A percentile compares a stretch with the other conserved stretches of the same genome.
Evolutionary conservation across 2,888 invertebrate species (phyloP).

Genomic region (Zhengitettix transpicula): DNA sequence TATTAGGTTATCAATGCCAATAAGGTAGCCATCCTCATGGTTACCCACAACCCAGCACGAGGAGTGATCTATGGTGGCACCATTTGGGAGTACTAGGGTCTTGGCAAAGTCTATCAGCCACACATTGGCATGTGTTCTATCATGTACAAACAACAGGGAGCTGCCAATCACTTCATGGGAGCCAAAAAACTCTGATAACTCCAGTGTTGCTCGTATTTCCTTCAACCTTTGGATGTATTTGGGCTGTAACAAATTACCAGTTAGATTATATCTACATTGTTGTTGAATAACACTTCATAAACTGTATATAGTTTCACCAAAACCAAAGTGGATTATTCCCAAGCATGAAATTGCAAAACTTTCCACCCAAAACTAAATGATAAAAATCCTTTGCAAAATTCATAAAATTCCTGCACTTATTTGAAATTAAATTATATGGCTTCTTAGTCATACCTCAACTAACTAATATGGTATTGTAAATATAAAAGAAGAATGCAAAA

Average conservation of each 20-base stretch:
- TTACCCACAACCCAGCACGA: slow-evolving; percentile 80
- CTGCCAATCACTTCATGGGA: slow-evolving; percentile 89
- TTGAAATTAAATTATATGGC: too few relatives aligned
- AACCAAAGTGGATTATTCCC: too few relatives aligned
- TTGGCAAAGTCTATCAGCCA: slow-evolving; percentile 99
- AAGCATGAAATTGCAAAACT: too few relatives aligned
- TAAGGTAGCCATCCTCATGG: slow-evolving; percentile 90
- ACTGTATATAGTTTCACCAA: too few relatives aligned
- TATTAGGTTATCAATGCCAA: slow-evolving; percentile 80
- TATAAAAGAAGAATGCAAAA: too few relatives aligned
- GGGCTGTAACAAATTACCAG: slow-evolving; percentile 36
- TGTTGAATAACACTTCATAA: too few relatives aligned
- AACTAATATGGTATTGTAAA: too few relatives aligned
- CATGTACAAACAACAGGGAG: slow-evolving; percentile 88
- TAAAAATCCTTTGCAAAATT: too few relatives aligned
- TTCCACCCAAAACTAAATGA: too few relatives aligned
- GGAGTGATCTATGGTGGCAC: slow-evolving; percentile 58
- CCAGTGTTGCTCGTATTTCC: slow-evolving; percentile 65
- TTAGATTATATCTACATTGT: too few relatives aligned
- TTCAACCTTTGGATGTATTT: slow-evolving; percentile 73
- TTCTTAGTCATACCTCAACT: too few relatives aligned
- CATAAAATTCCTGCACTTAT: too few relatives aligned
- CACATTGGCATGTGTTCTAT: slow-evolving; percentile 68
- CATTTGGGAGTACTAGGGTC: slow-evolving; percentile 64
- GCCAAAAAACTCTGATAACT: slow-evolving; percentile 77